Evolutionary conservation across 2,888 invertebrate species (phyloP).

Genomic region (Erebia epiphron): DNA sequence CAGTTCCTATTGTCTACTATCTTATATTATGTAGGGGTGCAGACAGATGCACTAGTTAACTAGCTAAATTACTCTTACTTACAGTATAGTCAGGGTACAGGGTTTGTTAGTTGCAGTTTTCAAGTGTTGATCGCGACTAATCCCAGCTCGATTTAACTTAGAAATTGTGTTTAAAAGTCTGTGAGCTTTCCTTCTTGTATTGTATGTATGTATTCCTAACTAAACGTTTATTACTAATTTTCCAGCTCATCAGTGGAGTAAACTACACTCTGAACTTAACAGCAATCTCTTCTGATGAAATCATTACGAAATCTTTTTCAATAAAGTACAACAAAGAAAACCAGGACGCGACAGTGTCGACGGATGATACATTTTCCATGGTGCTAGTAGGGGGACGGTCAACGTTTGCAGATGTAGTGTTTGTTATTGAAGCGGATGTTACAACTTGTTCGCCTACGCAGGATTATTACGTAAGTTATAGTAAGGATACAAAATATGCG

Average conservation of each 20-base stretch:
- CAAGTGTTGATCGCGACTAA: too few relatives aligned
- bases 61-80: too few relatives aligned
- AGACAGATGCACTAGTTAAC: too few relatives aligned
- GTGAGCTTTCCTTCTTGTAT: not conserved
- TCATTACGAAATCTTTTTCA: constrained; percentile 45
- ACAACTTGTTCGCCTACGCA: constrained; percentile 1
- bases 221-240: too few relatives aligned
- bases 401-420: not conserved
- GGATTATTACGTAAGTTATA: not conserved
- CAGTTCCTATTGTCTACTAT: too few relatives aligned
- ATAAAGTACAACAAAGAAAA: constrained; percentile 60
- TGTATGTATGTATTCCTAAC: too few relatives aligned
- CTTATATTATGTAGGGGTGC: too few relatives aligned
- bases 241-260: constrained; percentile 58
- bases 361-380: constrained; percentile 57
- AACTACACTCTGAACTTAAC: constrained; percentile 61
- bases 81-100: too few relatives aligned
- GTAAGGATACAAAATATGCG: not conserved
- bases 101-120: too few relatives aligned
- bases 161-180: too few relatives aligned
- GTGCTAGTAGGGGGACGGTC: constrained; percentile 52
- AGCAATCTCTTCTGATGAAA: constrained; percentile 35
- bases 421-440: constrained; percentile 2
- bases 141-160: too few relatives aligned
- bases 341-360: constrained; percentile 52